Evolutionary conservation across 2,888 invertebrate genomes (phyloP).

Genomic region (Zygothrica quintamaculata): DNA sequence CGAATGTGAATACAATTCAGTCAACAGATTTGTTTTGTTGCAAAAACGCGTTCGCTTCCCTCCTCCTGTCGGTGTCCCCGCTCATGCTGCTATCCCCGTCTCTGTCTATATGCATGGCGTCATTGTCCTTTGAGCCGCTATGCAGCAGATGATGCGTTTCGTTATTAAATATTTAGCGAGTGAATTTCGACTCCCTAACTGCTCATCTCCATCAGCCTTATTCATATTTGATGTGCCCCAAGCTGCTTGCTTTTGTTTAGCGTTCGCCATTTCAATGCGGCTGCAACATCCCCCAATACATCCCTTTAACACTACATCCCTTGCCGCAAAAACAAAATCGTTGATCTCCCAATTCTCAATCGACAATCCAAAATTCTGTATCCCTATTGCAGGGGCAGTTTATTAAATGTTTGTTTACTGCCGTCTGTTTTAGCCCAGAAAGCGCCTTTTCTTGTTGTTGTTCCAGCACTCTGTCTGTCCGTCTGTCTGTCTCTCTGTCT

Average conservation of each 20-base stretch:
- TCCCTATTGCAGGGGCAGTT: conserved; percentile 38
- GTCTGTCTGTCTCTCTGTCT: conserved; percentile 22
- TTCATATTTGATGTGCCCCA: background rate
- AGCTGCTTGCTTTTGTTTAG: conserved; percentile 9
- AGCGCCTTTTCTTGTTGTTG: conserved; percentile 41
- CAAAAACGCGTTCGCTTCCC: background rate
- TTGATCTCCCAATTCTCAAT: background rate
- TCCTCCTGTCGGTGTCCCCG: background rate
- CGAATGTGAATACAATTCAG: conserved; percentile 55
- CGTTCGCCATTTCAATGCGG: conserved; percentile 50
- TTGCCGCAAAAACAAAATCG: too few relatives aligned
- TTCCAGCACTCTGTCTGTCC: conserved; percentile 5
- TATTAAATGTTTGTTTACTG: conserved; percentile 55
- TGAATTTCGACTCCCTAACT: too few relatives aligned
- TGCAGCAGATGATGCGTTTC: conserved; percentile 64
- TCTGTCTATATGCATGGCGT: conserved; percentile 12
- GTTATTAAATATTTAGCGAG: conserved; percentile 72
- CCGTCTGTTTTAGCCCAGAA: conserved; percentile 60
- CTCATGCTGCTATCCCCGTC: background rate
- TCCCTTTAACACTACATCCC: too few relatives aligned
- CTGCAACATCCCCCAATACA: conserved; percentile 22
- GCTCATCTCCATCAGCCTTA: too few relatives aligned
- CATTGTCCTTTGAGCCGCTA: conserved; percentile 41
- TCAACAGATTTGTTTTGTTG: conserved; percentile 32
- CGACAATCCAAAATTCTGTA: conserved; percentile 19